Base-by-base conservation (phyloP, 2,888 invertebrate genomes). In the Metallyticus violacea region DNA sequence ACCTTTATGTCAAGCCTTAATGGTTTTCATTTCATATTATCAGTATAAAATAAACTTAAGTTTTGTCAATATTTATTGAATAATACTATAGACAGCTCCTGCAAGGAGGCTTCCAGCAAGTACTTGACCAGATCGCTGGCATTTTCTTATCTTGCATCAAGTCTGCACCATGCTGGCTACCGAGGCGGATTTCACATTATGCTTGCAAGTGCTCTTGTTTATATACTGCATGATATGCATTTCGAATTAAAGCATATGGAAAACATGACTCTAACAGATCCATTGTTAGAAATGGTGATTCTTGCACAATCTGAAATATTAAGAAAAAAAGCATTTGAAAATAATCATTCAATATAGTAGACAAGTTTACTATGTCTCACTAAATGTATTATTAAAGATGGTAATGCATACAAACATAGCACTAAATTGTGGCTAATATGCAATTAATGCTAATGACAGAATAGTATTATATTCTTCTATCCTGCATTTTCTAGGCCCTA, bases 201-300 rank as follows among this genome's bases (percentile, higher is more conserved):
- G 90, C 90, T 87, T 92, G 92, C 90, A 94, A 92, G 91, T 97
- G 96, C 91, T 97, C 97, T 90, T 97, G 95, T 91, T 98, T 97
- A 92, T 98, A 97, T 88, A 98, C 98, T 90, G 97, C 97, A 91
- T 99, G 99, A 93, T 99, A 99, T 90, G 99, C 98, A 91, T 99
- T 99, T 87, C 99, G 95, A 90, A 99, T 97, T 85, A 99, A 94
- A 27, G 99, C 99, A 91, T 99, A 99, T 0, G 99, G 99, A 92
- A 99, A 99, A 92, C 99, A 99, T 15, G 99, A 99, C 92, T 99
- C 99, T 89, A 99, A 92, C 89, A 99, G 94, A 93, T 99, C 99
- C 98, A 99, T 99, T 0, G 99, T 99, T 28, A 99, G 94, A 93
- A 99, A 99, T 22, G 99, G 99, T 22, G 99, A 99, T 91, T 99